Evolutionary conservation across 2,888 invertebrate genomes (phyloP).

Genomic region (Euplagia quadripunctaria): DNA sequence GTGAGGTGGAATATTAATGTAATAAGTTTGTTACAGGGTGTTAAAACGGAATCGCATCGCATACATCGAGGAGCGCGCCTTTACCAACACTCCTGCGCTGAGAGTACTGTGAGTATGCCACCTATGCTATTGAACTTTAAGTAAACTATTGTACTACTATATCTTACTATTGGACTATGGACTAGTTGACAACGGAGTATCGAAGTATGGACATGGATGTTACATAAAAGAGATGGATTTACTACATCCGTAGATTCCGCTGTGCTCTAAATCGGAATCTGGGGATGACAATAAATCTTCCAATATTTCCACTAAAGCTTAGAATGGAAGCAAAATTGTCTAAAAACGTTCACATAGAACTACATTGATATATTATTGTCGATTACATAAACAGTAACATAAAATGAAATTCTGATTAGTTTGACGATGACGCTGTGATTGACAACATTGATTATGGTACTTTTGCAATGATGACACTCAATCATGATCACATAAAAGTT

Average conservation of each 20-base stretch:
- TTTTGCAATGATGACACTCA: not conserved
- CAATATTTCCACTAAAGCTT: not conserved
- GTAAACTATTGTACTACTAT: not conserved
- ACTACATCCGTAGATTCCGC: too few species aligned
- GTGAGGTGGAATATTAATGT: not conserved
- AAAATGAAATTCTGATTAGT: not conserved
- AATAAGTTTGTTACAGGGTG: slow-evolving; percentile 87
- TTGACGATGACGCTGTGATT: not conserved
- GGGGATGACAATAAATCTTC: not conserved
- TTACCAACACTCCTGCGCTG: slow-evolving; percentile 92
- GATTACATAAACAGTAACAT: not conserved
- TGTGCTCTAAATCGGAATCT: not conserved
- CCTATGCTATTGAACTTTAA: not conserved
- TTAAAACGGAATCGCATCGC: slow-evolving; percentile 95
- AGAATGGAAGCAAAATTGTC: not conserved
- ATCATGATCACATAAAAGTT: not conserved
- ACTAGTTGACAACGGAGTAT: too few species aligned
- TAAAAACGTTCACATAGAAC: not conserved
- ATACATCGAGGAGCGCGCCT: slow-evolving; percentile 92
- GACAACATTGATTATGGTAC: not conserved
- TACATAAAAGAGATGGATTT: not conserved
- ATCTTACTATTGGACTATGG: not conserved
- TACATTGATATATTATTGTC: not conserved
- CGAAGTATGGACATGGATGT: too few species aligned
- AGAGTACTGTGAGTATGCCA: slow-evolving; percentile 93